Evolutionary conservation across 2,113 vertebrate species (phyloP).

Genomic region (Pachycephala philippinensis): DNA sequence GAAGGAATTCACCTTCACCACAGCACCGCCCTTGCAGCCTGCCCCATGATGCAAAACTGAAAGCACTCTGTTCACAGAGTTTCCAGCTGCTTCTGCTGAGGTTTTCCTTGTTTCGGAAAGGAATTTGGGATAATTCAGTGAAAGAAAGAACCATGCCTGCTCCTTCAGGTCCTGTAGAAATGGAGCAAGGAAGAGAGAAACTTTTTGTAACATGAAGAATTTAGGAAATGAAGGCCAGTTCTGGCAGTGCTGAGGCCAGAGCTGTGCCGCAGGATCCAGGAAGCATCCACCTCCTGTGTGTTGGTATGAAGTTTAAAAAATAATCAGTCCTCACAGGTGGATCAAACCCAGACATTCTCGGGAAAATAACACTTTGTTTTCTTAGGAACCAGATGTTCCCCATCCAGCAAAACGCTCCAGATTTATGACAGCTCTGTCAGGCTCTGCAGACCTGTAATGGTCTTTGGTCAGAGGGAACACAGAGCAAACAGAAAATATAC

Average conservation of each 20-base stretch:
- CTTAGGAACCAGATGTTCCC: constrained; percentile 21
- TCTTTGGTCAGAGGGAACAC: neutral
- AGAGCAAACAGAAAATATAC: neutral
- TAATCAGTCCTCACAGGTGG: constrained; percentile 37
- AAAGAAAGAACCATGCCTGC: neutral
- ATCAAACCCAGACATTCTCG: constrained; percentile 10
- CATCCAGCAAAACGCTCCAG: neutral
- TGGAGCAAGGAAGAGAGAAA: neutral
- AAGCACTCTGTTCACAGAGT: neutral
- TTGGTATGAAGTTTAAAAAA: constrained; percentile 6
- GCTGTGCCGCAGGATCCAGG: neutral
- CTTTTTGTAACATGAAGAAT: neutral
- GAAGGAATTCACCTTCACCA: neutral
- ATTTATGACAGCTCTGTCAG: neutral
- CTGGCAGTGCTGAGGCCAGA: neutral
- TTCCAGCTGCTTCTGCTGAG: neutral
- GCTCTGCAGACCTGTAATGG: neutral
- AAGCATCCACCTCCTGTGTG: neutral
- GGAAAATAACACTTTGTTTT: neutral
- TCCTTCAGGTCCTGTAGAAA: neutral
- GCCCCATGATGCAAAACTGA: neutral
- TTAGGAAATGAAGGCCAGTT: neutral
- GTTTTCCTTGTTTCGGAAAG: neutral
- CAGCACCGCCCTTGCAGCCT: neutral
- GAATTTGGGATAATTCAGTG: neutral